phyloP scores from a whole-genome alignment of 2,888 invertebrate species.

The Phalera bucephala region DNA sequence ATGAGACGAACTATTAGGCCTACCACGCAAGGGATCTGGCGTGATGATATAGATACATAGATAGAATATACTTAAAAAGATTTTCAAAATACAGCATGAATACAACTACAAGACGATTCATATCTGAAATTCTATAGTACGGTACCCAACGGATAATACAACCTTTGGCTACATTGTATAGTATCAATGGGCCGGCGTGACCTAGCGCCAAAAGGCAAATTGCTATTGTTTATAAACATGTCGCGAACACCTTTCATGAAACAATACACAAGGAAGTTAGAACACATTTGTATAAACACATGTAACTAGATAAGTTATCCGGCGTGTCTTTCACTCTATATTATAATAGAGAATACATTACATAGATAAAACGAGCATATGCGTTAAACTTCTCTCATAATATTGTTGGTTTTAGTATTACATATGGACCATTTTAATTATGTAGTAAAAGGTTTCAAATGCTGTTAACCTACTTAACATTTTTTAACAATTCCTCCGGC shows the following conservation, averaged over 20 bases:
- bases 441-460: too few species aligned
- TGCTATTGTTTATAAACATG: conserved; percentile 69
- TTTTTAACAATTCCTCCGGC: too few species aligned
- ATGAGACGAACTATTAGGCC: too few species aligned
- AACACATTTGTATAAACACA: conserved; percentile 40
- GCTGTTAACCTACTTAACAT: too few species aligned
- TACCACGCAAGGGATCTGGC: too few species aligned
- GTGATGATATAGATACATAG: too few species aligned
- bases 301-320: conserved; percentile 28
- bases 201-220: conserved; percentile 67
- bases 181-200: conserved; percentile 59
- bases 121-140: conserved; percentile 1
- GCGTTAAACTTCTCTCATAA: too few species aligned
- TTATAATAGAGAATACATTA: not conserved
- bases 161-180: conserved; percentile 42
- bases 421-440: too few species aligned
- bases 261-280: conserved; percentile 67
- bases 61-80: too few species aligned
- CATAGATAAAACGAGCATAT: too few species aligned
- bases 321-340: not conserved
- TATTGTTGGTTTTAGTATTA: too few species aligned
- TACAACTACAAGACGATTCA: not conserved
- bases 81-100: too few species aligned
- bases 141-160: conserved; percentile 38
- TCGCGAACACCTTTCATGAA: conserved; percentile 58